Evolutionary conservation across 2,113 vertebrate species (phyloP).

Genomic region (Syngnathus floridae): DNA sequence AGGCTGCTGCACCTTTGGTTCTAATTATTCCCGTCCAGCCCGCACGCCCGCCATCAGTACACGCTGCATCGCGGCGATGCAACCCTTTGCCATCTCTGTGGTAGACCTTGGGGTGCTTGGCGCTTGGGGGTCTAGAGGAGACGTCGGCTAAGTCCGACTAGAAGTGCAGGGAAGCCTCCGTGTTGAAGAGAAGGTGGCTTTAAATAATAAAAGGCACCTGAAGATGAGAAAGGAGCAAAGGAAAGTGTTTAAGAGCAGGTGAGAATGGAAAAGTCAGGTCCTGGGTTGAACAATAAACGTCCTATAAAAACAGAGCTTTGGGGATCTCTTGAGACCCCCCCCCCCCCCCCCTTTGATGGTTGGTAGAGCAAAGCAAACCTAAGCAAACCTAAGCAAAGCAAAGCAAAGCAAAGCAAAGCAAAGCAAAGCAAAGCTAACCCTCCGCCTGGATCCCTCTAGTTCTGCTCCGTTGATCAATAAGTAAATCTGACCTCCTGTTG

Average conservation of each 20-base stretch:
- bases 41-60: slow-evolving; percentile 13
- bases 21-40: slow-evolving; percentile 52
- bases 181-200: slow-evolving; percentile 72
- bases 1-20: slow-evolving; percentile 61
- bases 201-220: slow-evolving; percentile 99
- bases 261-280: slow-evolving; percentile 52
- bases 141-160: slow-evolving; percentile 37
- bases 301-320: slow-evolving; percentile 5
- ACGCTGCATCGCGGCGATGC: slow-evolving; percentile 20
- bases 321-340: slow-evolving; percentile 15
- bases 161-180: slow-evolving; percentile 59
- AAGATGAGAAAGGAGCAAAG: slow-evolving; percentile 54
- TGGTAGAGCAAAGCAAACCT: slow-evolving; percentile 14
- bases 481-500: slow-evolving; percentile 88
- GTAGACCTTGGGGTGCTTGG: slow-evolving; percentile 22
- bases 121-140: slow-evolving; percentile 10
- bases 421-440: background rate
- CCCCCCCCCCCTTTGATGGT: slow-evolving; percentile 12
- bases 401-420: too few relatives aligned
- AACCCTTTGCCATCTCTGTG: slow-evolving; percentile 4
- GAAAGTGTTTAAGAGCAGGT: slow-evolving; percentile 23
- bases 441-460: slow-evolving; percentile 66
- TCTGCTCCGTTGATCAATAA: slow-evolving; percentile 86
- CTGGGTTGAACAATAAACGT: slow-evolving; percentile 27
- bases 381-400: too few relatives aligned